Evolutionary conservation across 2,113 vertebrate genomes (phyloP).

Genomic region (Passer domesticus): DNA sequence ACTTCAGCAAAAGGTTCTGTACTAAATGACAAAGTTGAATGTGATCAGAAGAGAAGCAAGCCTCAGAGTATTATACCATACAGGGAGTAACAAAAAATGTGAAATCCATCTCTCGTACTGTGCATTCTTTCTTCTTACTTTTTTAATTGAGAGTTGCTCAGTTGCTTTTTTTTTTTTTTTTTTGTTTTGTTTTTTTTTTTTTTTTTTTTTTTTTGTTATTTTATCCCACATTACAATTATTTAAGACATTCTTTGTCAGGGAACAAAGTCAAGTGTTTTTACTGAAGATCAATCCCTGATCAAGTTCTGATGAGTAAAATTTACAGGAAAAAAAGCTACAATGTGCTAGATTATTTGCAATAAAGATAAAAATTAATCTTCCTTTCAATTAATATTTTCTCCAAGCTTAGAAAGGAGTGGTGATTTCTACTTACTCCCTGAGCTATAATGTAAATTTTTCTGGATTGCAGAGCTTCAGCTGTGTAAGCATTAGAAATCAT

Average conservation of each 20-base stretch:
- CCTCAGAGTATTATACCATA: not conserved
- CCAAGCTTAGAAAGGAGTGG: not conserved
- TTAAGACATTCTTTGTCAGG: not conserved
- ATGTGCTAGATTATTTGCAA: not conserved
- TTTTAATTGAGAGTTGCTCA: not conserved
- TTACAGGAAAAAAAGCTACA: not conserved
- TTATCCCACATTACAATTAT: not conserved
- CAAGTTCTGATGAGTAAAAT: not conserved
- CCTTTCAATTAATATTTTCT: not conserved
- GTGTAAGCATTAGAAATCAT: not conserved
- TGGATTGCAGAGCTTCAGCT: not conserved
- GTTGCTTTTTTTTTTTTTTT: not conserved
- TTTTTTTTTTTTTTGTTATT: not conserved
- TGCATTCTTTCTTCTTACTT: not conserved
- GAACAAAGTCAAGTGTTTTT: not conserved
- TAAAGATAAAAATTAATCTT: not conserved
- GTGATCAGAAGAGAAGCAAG: not conserved
- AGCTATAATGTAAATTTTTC: not conserved
- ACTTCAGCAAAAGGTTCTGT: not conserved
- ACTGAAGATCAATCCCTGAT: not conserved
- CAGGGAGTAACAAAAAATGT: not conserved
- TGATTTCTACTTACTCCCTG: not conserved
- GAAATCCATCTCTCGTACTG: not conserved
- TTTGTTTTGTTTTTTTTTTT: not conserved
- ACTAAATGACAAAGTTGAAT: not conserved